phyloP scores from a whole-genome alignment of 2,888 invertebrate genomes.

The Deilephila elpenor region DNA sequence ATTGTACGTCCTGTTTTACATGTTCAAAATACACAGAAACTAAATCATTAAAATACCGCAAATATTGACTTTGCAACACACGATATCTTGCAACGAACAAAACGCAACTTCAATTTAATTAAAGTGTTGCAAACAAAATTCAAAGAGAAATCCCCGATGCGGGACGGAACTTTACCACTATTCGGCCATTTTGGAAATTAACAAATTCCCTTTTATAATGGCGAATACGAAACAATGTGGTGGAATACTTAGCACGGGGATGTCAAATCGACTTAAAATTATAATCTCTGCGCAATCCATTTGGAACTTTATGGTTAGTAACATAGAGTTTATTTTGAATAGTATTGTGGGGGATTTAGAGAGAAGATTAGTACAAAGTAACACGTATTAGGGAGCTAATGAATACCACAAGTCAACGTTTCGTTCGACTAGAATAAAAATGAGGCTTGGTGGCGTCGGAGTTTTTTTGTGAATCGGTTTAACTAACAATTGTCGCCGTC shows the following conservation, averaged over 20 bases:
- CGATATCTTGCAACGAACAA: slow-evolving; percentile 1
- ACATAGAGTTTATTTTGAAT: slow-evolving; percentile 48
- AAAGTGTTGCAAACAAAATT: slow-evolving; percentile 34
- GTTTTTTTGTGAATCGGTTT: slow-evolving; percentile 8
- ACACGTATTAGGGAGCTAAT: slow-evolving; percentile 79
- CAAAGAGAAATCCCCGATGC: slow-evolving; percentile 43
- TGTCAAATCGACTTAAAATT: slow-evolving; percentile 70
- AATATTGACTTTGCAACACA: neutral
- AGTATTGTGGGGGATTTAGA: slow-evolving; percentile 50
- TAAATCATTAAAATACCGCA: neutral
- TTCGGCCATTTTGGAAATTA: slow-evolving; percentile 64
- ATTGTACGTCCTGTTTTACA: neutral
- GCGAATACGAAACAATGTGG: slow-evolving; percentile 71
- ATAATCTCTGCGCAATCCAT: slow-evolving; percentile 42
- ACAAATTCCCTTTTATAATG: slow-evolving; percentile 68
- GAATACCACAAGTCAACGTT: slow-evolving; percentile 76
- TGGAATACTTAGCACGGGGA: slow-evolving; percentile 65
- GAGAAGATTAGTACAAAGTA: slow-evolving; percentile 77
- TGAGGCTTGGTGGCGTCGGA: slow-evolving; percentile 36
- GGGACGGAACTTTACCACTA: slow-evolving; percentile 56
- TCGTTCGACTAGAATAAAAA: slow-evolving; percentile 58
- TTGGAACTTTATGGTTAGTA: slow-evolving; percentile 40
- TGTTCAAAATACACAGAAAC: neutral
- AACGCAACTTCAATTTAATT: slow-evolving; percentile 30
- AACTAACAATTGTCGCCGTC: slow-evolving; percentile 20